Base-by-base conservation (phyloP, 1,140 invertebrate species). In the Drosophila bocki region DNA sequence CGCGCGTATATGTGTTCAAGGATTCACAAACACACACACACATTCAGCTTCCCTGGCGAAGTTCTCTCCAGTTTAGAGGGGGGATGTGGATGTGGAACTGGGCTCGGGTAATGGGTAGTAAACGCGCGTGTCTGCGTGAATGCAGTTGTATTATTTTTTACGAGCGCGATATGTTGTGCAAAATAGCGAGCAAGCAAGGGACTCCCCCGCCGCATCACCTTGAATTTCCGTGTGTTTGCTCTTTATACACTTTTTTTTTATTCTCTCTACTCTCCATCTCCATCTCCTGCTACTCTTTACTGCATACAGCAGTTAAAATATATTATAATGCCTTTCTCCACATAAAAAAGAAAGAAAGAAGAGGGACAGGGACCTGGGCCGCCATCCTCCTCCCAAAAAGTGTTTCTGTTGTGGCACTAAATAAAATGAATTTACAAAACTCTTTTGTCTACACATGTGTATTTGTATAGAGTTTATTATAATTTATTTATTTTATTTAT, bases 111-210 rank as follows among this genome's bases (percentile, higher is more conserved):
- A 76, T 86, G 79, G 72, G 76, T 80, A 80, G 84, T 80, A 78
- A 88, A 62, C 69, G 80, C 80, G 77, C 77, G 63, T 84, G 87
- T 83, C 80, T 87, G 87, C 71, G 87, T 75, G 82, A 69, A 72
- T 81, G 87, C 84, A 87, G 80, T 87, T 91, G 82, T 91, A 84
- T 91, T 91, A 91, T 87, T 91, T 91, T 91, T 91, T 91, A 91
- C 82, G 87, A 91, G 80, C 87, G 61, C 82, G 80, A 91, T 91
- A 91, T 91, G 82, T 87, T 91, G 87, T 91, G 80, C 80, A 84
- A 91, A 91, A 91, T 84, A 77, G 82, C 87, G 56, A 57, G 22
- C 50, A 35, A 3, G 47, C 7, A 44, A 13, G 35, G 11, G 15
- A 15, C 7, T 9, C 33, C 42, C 42, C 7, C 48, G 39, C 33